A percentile compares a stretch with the other conserved stretches of the same genome.
Evolutionary conservation across 2,113 vertebrate genomes (phyloP).

Genomic region (Pholis gunnellus): DNA sequence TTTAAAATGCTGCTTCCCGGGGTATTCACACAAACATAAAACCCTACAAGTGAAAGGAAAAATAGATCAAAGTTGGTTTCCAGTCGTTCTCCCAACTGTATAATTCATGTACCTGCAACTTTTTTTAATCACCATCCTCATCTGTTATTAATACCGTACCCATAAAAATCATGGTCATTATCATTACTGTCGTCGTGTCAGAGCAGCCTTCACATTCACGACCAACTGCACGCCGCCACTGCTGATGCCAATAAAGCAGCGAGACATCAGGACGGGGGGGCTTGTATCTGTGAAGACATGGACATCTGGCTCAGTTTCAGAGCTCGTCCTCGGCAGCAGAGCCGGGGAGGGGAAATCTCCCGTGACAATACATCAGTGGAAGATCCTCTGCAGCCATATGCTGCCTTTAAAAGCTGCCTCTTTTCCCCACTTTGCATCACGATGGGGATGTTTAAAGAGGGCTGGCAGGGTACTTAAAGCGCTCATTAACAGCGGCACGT

Average conservation of each 20-base stretch:
- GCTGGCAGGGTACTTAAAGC: conserved; percentile 52
- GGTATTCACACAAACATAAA: conserved; percentile 42
- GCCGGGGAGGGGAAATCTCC: conserved; percentile 51
- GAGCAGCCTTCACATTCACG: conserved; percentile 55
- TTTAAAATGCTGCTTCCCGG: conserved; percentile 23
- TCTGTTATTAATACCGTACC: conserved; percentile 65
- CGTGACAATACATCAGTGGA: conserved; percentile 72
- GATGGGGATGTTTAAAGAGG: conserved; percentile 67
- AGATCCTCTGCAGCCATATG: conserved; percentile 77
- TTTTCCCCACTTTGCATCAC: conserved; percentile 65
- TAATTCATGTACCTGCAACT: conserved; percentile 64
- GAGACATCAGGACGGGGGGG: conserved; percentile 58
- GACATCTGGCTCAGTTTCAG: conserved; percentile 80
- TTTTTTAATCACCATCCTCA: conserved; percentile 66
- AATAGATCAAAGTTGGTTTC: conserved; percentile 51
- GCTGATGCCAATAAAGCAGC: conserved; percentile 66
- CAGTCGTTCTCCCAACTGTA: conserved; percentile 46
- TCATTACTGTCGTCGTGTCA: conserved; percentile 44
- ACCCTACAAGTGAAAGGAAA: not conserved
- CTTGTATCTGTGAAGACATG: conserved; percentile 51
- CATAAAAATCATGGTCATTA: conserved; percentile 65
- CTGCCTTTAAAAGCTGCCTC: conserved; percentile 73
- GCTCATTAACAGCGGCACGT: conserved; percentile 77
- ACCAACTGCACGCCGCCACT: conserved; percentile 33
- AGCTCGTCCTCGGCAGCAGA: conserved; percentile 51